Evolutionary conservation across 2,888 invertebrate species (phyloP), one percentile per base, ranked within the genome.

Genomic region (Scaptomyza cyrtandrae): DNA sequence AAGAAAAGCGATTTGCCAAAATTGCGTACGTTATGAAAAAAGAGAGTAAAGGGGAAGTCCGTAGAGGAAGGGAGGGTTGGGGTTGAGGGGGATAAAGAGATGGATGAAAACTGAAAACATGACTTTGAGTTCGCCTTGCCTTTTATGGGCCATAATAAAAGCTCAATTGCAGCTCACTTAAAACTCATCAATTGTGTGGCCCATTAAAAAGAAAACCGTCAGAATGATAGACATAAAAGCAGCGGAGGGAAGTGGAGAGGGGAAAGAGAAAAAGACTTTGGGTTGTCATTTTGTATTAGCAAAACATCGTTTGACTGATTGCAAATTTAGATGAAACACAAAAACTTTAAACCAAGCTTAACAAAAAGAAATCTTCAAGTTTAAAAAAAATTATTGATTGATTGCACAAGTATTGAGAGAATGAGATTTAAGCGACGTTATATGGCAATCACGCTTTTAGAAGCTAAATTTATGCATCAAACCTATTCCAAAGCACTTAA

Each of bases 231-330:
- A 0, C 10, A 16, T 1, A 27, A 27, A 31, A 9, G 6, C 6
- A 7, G 31, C 6, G 9, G 9, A 2, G 6, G 10, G 35, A n/a
- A 3, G 16, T 11, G 2, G 16, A 1, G 11, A 14, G 14, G 24
- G 45, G 24, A 19, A 37, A 56, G 55, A 31, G 29, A 35, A 6
- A 35, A 6, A 33, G 9, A 5, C 10, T 52, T n/a, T 10, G n/a
- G 71, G 64, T 57, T 79, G 76, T 79, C 83, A 79, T 76, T 66
- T 60, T 60, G 70, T 77, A 86, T 82, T 78, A 80, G 69, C 71
- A 71, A 80, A 83, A 77, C 71, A 65, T 74, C 71, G 77, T 78
- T 82, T 80, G 83, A 86, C 84, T 80, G 81, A 82, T 86, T 86
- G 75, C 61, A 58, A 78, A 53, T 43, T 27, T 50, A 72, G 84